Percentiles rank a stretch among this genome's conserved stretches.
phyloP scores from a whole-genome alignment of 2,888 invertebrate genomes.

The Andrena trimmerana region DNA sequence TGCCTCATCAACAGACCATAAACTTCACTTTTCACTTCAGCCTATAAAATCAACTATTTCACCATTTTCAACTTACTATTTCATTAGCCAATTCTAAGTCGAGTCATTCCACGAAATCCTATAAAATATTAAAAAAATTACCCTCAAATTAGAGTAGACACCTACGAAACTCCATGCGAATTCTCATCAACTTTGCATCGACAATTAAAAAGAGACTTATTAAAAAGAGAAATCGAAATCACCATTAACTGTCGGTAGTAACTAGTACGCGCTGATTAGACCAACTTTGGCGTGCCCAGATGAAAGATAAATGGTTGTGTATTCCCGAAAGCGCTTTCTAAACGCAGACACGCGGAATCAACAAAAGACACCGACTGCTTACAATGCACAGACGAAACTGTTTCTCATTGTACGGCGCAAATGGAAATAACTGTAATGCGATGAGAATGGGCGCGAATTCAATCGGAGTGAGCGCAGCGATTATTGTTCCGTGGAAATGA shows the following conservation, averaged over 20 bases:
- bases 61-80: background rate
- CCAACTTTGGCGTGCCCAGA: background rate
- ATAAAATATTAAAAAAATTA: background rate
- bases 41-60: background rate
- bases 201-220: background rate
- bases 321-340: constrained; percentile 27
- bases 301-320: background rate
- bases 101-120: background rate
- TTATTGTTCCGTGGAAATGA: constrained; percentile 51
- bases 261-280: constrained; percentile 20
- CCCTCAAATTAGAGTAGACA: background rate
- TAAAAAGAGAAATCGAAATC: background rate
- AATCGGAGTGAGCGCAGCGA: constrained; percentile 38
- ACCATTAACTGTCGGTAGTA: background rate
- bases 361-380: constrained; percentile 1
- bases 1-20: no score
- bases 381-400: constrained; percentile 22
- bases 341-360: background rate
- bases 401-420: constrained; percentile 21
- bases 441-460: constrained; percentile 50
- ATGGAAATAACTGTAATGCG: constrained; percentile 47
- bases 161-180: no score
- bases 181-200: no score
- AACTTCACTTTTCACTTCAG: no score
- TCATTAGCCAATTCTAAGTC: background rate